phyloP scores from a whole-genome alignment of 2,888 invertebrate species.

The Aspidiotus destructor region DNA sequence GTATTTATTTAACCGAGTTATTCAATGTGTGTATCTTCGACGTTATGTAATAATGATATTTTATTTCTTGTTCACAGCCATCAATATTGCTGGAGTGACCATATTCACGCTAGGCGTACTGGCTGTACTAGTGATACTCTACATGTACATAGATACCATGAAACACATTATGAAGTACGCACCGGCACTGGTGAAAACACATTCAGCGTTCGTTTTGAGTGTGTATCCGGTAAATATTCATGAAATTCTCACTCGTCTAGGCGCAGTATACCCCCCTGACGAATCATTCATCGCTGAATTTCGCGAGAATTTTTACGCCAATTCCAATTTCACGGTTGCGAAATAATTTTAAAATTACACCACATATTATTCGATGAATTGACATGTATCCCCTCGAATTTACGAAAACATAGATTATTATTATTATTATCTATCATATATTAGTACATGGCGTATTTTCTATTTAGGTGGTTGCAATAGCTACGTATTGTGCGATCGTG shows the following conservation, averaged over 20 bases:
- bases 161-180: constrained; percentile 48
- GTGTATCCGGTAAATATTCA: constrained; percentile 53
- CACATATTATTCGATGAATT: too few relatives aligned
- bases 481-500: constrained; percentile 50
- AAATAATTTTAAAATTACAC: too few relatives aligned
- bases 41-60: constrained; percentile 2
- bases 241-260: too few relatives aligned
- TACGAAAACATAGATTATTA: too few relatives aligned
- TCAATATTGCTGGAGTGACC: constrained; percentile 49
- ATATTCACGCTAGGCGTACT: constrained; percentile 48
- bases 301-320: too few relatives aligned
- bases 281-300: too few relatives aligned
- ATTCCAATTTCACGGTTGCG: too few relatives aligned
- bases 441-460: too few relatives aligned
- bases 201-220: constrained; percentile 50
- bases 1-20: too few relatives aligned
- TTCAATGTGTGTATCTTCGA: neutral
- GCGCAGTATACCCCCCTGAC: too few relatives aligned
- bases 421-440: too few relatives aligned
- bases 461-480: constrained; percentile 50
- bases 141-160: constrained; percentile 49
- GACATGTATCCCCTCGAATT: too few relatives aligned
- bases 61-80: constrained; percentile 43
- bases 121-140: constrained; percentile 46
- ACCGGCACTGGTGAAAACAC: constrained; percentile 47